Evolutionary conservation across 1,140 invertebrate species (phyloP).

Genomic region (Brachionus koreanus): DNA sequence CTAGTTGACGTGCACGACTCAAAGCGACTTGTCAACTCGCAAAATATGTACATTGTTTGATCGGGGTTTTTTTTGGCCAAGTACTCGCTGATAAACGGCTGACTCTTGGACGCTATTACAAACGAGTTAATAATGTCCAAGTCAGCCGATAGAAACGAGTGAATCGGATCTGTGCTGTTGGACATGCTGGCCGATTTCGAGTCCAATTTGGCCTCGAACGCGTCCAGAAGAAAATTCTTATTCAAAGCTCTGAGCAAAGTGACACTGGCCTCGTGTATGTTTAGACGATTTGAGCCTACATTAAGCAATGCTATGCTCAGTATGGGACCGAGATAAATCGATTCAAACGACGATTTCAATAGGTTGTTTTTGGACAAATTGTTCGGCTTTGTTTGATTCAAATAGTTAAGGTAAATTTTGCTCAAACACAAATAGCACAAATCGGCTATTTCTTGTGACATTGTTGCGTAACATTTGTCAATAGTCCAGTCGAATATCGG

Average conservation of each 20-base stretch:
- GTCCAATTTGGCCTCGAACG: conserved; percentile 33
- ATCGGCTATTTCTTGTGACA: conserved; percentile 79
- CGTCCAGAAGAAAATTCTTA: conserved; percentile 81
- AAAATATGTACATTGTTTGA: conserved; percentile 97
- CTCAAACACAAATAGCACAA: conserved; percentile 90
- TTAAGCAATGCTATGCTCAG: conserved; percentile 94
- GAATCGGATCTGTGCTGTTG: conserved; percentile 47
- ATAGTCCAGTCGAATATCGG: conserved; percentile 79
- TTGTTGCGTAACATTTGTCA: conserved; percentile 85
- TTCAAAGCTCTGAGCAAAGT: conserved; percentile 89
- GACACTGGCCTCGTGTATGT: conserved; percentile 83
- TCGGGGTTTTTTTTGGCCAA: conserved; percentile 88
- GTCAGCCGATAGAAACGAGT: neutral
- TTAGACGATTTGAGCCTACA: conserved; percentile 83
- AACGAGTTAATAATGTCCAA: conserved; percentile 68
- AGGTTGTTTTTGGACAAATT: conserved; percentile 5
- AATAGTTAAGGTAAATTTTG: conserved; percentile 75
- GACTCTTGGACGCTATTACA: conserved; percentile 80
- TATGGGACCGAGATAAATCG: conserved; percentile 79
- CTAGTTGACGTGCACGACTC: conserved; percentile 51
- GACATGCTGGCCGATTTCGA: neutral
- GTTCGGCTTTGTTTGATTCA: neutral
- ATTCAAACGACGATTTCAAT: conserved; percentile 12
- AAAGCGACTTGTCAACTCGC: conserved; percentile 65
- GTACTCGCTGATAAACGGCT: conserved; percentile 83